phyloP scores from a whole-genome alignment of 2,797 vertebrate species.

The Amblyraja radiata region DNA sequence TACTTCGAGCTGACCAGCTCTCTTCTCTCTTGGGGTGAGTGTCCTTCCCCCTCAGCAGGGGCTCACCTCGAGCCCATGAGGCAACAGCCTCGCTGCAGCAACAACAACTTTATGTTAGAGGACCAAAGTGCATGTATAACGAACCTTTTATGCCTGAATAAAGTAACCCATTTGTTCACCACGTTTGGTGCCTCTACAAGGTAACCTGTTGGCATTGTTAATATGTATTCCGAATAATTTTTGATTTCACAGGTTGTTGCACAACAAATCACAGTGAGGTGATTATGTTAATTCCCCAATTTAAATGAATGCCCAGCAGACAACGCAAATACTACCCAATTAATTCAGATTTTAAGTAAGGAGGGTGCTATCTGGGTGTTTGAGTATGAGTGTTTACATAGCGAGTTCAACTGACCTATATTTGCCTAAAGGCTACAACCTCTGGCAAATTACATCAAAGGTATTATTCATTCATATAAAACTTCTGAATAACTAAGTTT shows the following conservation, averaged over 20 bases:
- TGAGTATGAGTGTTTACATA: no score
- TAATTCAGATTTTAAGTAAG: not conserved
- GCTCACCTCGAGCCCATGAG: no score
- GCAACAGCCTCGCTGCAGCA: no score
- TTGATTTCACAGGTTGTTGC: not conserved
- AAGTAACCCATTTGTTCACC: no score
- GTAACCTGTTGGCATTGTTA: not conserved
- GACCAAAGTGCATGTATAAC: no score
- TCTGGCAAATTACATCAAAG: not conserved
- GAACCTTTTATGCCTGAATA: no score
- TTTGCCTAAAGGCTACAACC: not conserved
- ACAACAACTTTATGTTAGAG: no score
- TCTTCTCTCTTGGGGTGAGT: no score
- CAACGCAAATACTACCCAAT: not conserved
- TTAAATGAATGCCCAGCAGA: not conserved
- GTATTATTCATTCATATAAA: not conserved
- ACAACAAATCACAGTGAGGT: not conserved
- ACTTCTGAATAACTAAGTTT: not conserved
- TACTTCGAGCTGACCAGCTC: no score
- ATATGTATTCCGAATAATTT: not conserved
- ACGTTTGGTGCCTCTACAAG: not conserved
- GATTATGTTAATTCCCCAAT: not conserved
- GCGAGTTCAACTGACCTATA: not conserved
- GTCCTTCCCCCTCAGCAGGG: no score
- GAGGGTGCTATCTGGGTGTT: not conserved